Base-by-base conservation (phyloP, 1,140 invertebrate species). In the Atta cephalotes region DNA sequence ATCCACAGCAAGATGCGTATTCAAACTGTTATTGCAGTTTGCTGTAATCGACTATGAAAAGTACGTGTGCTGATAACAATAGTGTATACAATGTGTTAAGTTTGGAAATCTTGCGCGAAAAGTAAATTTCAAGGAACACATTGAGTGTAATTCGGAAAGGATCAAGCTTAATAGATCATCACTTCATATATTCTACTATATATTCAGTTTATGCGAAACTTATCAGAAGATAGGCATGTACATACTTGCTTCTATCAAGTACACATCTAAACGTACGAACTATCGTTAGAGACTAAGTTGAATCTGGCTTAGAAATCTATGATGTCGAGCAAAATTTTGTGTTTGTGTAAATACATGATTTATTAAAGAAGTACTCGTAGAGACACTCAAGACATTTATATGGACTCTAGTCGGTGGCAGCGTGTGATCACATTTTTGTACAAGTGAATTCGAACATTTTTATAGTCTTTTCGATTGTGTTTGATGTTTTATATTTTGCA, bases 1-100 rank as follows among this genome's bases (percentile, higher is more conserved):
- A 89, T 28, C 87, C 90, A 16, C 71, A 85, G 31, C 85, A 91
- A 14, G 88, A 92, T 53, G 21, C 87, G 5, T 84, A 91, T 53
- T 93, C 93, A 18, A 92, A 77, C 74, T 95, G 94, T 86, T 95
- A 92, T 45, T 95, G 94, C 74, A 85, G 63, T 49, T 58, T 91
- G 56, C 28, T 91, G 25, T 92, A 91, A 88, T 84, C n/a, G 10
- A 45, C 21, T 77, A 28, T 72, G 12, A 71, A 72, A 87, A 51
- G 60, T 76, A 70, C 18, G 16, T 63, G 65, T 85, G 81, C 72
- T 81, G 7, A n/a, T 0, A 28, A 86, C 5, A 39, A 62, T 77
- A 35, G 16, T 53, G 58, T 80, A 45, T n/a, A n/a, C 31, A 39
- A 28, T 85, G 28, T 63, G 86, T 71, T 65, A 63, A 80, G 49